A percentile compares a stretch with the other conserved stretches of the same genome.
Conservation (phyloP, 2,888 invertebrate species). For the Diachrysia chrysitis region DNA sequence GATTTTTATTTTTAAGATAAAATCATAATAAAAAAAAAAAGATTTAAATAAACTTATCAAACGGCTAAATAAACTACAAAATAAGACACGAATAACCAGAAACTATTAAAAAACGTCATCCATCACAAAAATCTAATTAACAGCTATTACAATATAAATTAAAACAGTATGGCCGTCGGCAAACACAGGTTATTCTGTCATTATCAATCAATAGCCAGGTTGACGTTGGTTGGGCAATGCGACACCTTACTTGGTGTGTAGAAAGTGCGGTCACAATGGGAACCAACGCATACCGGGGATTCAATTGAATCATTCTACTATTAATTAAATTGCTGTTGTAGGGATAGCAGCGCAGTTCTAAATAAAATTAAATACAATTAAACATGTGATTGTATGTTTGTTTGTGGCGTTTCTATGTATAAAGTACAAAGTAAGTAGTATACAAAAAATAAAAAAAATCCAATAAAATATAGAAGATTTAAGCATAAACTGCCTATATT, state of each 20-base stretch:
- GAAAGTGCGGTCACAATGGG: conserved; percentile 82
- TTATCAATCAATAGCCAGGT: conserved; percentile 41
- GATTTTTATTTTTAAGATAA: too few relatives aligned
- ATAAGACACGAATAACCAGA: conserved; percentile 3
- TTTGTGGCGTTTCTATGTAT: not conserved
- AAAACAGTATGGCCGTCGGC: conserved; percentile 54
- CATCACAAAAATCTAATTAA: conserved; percentile 52
- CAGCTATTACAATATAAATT: conserved; percentile 51
- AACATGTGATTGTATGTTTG: not conserved
- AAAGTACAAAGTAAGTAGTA: too few relatives aligned
- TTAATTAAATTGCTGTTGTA: conserved; percentile 75
- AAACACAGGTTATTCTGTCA: conserved; percentile 48
- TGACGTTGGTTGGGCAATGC: conserved; percentile 74
- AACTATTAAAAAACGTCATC: conserved; percentile 31
- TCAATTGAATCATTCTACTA: conserved; percentile 84
- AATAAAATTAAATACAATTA: not conserved
- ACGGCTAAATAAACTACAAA: not conserved
- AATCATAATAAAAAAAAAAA: not conserved
- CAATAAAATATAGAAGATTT: not conserved
- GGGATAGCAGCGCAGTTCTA: conserved; percentile 60
- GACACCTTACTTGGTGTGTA: conserved; percentile 77
- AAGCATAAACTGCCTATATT: not conserved
- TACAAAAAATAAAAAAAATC: too few relatives aligned
- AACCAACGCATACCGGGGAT: conserved; percentile 82
- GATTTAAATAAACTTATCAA: not conserved